Evolutionary conservation across 2,113 vertebrate genomes (phyloP).

Genomic region (Gnathonemus longibarbis): DNA sequence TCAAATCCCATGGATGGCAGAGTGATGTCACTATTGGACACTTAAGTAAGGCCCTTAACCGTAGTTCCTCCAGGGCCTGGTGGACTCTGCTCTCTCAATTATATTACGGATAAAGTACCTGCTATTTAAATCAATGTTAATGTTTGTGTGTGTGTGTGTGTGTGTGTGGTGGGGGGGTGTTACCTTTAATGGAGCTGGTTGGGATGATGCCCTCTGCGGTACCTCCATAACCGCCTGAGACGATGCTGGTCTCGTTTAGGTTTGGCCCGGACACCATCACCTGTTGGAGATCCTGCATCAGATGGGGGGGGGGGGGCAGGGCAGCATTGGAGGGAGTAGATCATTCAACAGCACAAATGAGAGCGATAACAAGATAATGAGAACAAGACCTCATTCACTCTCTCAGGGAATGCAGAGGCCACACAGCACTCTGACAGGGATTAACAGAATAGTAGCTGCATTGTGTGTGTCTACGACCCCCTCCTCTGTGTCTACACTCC

Average conservation of each 20-base stretch:
- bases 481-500: neutral
- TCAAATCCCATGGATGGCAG: neutral
- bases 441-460: conserved; percentile 3
- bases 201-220: conserved; percentile 84
- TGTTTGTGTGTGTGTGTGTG: neutral
- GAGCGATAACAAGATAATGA: neutral
- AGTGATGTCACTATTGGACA: neutral
- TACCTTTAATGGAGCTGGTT: conserved; percentile 78
- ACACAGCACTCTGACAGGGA: conserved; percentile 1
- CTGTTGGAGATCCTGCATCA: conserved; percentile 84
- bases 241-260: conserved; percentile 93
- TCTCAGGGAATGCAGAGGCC: neutral
- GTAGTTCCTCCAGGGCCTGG: neutral
- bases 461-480: neutral
- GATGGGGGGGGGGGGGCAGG: conserved; percentile 13
- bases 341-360: neutral
- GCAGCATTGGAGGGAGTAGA: neutral
- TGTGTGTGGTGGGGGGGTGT: neutral
- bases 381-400: conserved; percentile 8
- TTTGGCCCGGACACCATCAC: conserved; percentile 97
- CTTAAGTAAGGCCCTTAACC: neutral
- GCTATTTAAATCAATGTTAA: neutral
- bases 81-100: neutral
- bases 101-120: neutral
- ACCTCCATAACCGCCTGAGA: conserved; percentile 91